phyloP scores from a whole-genome alignment of 2,888 invertebrate genomes.

The Aspidiotus destructor region DNA sequence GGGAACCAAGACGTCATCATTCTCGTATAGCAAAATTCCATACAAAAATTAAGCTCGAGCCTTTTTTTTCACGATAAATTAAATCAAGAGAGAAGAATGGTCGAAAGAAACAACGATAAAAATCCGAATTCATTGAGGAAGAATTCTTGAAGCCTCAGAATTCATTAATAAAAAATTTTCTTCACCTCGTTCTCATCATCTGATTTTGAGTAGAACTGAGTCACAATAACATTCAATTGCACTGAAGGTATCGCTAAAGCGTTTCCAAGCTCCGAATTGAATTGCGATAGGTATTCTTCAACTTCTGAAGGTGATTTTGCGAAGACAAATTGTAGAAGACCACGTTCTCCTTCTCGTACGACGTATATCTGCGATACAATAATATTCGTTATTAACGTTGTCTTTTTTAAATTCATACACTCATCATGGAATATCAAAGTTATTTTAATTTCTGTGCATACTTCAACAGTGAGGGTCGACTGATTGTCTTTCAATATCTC shows the following conservation, averaged over 20 bases:
- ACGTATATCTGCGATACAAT: conserved; percentile 52
- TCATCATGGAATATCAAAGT: no score
- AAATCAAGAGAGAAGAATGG: not conserved
- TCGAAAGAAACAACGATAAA: no score
- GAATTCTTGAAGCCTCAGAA: no score
- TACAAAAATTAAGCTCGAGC: no score
- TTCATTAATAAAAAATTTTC: no score
- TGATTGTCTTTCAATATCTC: conserved; percentile 38
- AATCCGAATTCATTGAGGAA: no score
- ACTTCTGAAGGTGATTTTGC: conserved; percentile 54
- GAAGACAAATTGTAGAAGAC: conserved; percentile 60
- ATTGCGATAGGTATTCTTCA: conserved; percentile 47
- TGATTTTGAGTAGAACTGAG: conserved; percentile 53
- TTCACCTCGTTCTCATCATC: conserved; percentile 55
- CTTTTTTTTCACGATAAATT: not conserved
- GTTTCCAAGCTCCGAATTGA: conserved; percentile 53
- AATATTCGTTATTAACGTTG: no score
- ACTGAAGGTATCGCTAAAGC: conserved; percentile 52
- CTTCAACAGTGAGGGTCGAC: conserved; percentile 44
- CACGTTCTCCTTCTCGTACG: conserved; percentile 61
- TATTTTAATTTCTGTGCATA: conserved; percentile 39
- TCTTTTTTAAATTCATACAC: no score
- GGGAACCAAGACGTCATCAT: no score
- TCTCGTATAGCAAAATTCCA: no score
- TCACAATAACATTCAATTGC: conserved; percentile 55